These are phyloP conservation scores for Geodia barretti DNA, from an alignment of 37 sponge, comb jelly and placozoan species.

Conservation along the genomic window DNA sequence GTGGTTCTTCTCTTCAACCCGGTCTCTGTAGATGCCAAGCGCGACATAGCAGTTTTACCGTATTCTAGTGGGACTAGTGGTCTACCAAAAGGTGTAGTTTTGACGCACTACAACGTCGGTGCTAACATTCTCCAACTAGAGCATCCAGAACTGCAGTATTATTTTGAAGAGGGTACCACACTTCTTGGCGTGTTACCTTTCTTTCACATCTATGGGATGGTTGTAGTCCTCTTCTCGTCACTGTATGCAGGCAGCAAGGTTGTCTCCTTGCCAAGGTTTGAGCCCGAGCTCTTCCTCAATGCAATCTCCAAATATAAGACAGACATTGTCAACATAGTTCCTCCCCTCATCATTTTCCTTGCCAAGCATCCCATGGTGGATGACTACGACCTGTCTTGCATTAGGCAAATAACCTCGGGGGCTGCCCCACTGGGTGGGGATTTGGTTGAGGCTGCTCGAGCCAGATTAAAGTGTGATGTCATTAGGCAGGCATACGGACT, in stretches of 20 bases:
- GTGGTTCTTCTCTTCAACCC: constrained; percentile 46
- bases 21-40: constrained; percentile 22
- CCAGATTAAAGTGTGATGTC: constrained; percentile 24
- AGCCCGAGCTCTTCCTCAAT: constrained; percentile 67
- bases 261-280: constrained; percentile 74
- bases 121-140: constrained; percentile 56
- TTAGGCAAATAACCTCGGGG: constrained; percentile 60
- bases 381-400: constrained; percentile 73
- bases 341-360: constrained; percentile 83
- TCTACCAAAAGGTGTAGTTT: constrained; percentile 92
- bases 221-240: constrained; percentile 37
- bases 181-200: constrained; percentile 69
- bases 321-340: constrained; percentile 59
- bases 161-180: background rate
- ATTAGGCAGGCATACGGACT: constrained; percentile 84
- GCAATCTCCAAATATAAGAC: constrained; percentile 53
- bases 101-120: constrained; percentile 74
- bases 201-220: constrained; percentile 87
- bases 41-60: constrained; percentile 70
- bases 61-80: constrained; percentile 95
- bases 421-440: constrained; percentile 91
- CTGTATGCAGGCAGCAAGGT: constrained; percentile 53
- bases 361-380: constrained; percentile 81
- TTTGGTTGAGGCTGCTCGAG: constrained; percentile 36
- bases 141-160: constrained; percentile 33